Evolutionary conservation across 2,797 vertebrate genomes (phyloP).

Genomic region (Sphenopsis melanotis): DNA sequence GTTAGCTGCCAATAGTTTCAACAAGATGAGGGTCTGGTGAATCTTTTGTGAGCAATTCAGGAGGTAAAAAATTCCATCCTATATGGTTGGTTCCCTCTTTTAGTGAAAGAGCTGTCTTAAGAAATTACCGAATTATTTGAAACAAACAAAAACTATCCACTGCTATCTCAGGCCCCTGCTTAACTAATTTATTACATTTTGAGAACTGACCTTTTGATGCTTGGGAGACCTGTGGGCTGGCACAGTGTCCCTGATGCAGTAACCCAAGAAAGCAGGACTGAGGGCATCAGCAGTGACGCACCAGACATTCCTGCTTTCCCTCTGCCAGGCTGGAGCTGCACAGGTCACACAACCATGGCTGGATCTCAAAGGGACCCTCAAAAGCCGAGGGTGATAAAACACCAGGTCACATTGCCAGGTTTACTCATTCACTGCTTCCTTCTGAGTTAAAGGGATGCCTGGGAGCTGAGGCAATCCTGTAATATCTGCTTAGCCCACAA

Average conservation of each 20-base stretch:
- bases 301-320: not conserved
- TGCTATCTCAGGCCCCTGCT: not conserved
- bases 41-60: not conserved
- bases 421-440: not conserved
- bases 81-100: not conserved
- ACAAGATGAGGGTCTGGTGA: not conserved
- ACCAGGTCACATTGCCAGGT: not conserved
- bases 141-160: not conserved
- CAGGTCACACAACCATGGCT: not conserved
- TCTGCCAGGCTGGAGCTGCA: not conserved
- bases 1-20: not conserved
- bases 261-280: not conserved
- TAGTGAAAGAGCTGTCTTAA: not conserved
- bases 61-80: not conserved
- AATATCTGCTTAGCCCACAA: conserved; percentile 69
- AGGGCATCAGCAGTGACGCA: not conserved
- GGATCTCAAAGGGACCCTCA: not conserved
- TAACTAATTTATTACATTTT: not conserved
- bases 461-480: conserved; percentile 4
- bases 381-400: not conserved
- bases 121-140: not conserved
- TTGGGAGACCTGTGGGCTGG: not conserved
- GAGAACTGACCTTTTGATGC: not conserved
- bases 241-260: rapidly evolving
- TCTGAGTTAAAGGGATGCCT: conserved; percentile 50